phyloP scores from a whole-genome alignment of 1,140 invertebrate genomes.

The Helicoverpa zea region DNA sequence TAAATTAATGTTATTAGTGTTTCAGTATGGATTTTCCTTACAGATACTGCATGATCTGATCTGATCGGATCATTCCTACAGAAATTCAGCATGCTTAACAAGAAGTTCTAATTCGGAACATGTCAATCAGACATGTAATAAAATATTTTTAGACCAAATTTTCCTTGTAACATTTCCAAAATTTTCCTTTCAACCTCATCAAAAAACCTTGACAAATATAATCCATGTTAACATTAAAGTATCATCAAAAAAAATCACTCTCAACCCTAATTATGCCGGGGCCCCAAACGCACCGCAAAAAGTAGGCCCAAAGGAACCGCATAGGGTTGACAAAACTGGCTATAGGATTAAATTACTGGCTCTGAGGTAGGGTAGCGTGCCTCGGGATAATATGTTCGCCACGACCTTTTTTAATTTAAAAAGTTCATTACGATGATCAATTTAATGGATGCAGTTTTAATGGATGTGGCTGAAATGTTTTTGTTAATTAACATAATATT shows the following conservation, averaged over 20 bases:
- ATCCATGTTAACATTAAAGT: conserved; percentile 22
- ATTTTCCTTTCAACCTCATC: not conserved
- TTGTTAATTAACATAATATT: not conserved
- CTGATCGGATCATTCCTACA: too few species aligned
- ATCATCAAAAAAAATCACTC: conserved; percentile 12
- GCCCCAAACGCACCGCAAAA: conserved; percentile 7
- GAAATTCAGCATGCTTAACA: too few species aligned
- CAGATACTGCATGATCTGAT: too few species aligned
- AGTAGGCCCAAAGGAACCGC: conserved; percentile 25
- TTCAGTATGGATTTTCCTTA: too few species aligned
- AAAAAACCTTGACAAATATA: conserved; percentile 19
- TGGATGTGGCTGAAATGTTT: conserved; percentile 16
- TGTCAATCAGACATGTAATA: too few species aligned
- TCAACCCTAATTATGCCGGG: conserved; percentile 31
- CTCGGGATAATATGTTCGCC: conserved; percentile 55
- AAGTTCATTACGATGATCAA: conserved; percentile 54
- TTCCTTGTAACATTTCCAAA: not conserved
- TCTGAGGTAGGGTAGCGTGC: conserved; percentile 47
- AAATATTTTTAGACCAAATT: too few species aligned
- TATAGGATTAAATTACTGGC: conserved; percentile 59
- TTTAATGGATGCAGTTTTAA: not conserved
- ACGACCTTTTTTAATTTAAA: conserved; percentile 60
- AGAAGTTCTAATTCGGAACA: too few species aligned
- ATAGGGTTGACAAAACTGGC: conserved; percentile 51
- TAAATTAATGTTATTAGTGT: too few species aligned